A percentile compares a stretch with the other conserved stretches of the same genome.
Evolutionary conservation across 2,113 vertebrate species (phyloP).

Genomic region (Silurus glanis): DNA sequence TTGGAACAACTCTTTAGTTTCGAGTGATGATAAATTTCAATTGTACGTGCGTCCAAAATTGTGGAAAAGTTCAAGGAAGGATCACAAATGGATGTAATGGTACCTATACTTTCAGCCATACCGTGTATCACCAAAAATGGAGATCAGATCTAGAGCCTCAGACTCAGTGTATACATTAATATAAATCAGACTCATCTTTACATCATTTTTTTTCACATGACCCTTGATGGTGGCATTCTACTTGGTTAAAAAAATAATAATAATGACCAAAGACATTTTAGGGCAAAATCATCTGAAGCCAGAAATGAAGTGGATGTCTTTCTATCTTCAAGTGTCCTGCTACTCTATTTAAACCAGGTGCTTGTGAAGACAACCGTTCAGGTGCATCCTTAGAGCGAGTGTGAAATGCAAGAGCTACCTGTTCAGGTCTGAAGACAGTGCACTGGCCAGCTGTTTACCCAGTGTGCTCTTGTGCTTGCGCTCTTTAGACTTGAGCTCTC

Average conservation of each 20-base stretch:
- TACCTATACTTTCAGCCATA: background rate
- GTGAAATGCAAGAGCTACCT: conserved; percentile 18
- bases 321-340: background rate
- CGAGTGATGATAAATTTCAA: background rate
- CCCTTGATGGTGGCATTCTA: background rate
- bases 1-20: background rate
- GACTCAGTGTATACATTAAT: no score
- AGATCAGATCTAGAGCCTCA: background rate
- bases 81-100: background rate
- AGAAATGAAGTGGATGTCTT: background rate
- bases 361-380: background rate
- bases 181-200: no score
- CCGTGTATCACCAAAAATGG: background rate
- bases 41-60: background rate
- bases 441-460: conserved; percentile 45
- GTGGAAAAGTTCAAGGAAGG: background rate
- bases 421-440: conserved; percentile 50
- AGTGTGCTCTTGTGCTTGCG: conserved; percentile 46
- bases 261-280: no score
- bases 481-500: conserved; percentile 54
- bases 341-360: background rate
- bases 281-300: background rate
- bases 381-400: background rate
- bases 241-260: background rate
- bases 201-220: background rate